Evolutionary conservation across 2,113 vertebrate genomes (phyloP).

Genomic region (Mobula hypostoma): DNA sequence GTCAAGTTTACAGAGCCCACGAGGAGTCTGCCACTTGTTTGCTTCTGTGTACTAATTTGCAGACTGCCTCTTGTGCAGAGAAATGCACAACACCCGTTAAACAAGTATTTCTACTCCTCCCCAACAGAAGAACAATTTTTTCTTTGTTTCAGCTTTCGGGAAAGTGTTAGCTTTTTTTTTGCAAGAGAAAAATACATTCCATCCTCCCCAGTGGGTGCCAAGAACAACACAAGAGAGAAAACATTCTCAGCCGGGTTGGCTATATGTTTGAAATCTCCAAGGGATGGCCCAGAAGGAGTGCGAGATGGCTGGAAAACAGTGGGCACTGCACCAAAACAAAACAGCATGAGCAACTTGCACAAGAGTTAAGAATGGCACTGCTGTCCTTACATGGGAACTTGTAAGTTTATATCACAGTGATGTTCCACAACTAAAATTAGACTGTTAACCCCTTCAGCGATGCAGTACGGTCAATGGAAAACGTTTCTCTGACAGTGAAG

Average conservation of each 20-base stretch:
- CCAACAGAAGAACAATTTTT: conserved; percentile 3
- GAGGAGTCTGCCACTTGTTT: background rate
- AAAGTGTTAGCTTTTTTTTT: conserved; percentile 45
- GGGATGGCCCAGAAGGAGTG: conserved; percentile 45
- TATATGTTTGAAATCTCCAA: conserved; percentile 55
- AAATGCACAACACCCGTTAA: background rate
- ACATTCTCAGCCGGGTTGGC: conserved; percentile 52
- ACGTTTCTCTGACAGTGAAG: background rate
- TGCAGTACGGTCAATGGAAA: background rate
- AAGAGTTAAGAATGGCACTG: background rate
- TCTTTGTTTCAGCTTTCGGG: conserved; percentile 18
- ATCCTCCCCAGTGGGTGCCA: conserved; percentile 49
- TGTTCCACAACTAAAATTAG: background rate
- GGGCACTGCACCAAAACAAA: conserved; percentile 52
- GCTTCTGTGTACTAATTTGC: too few species aligned
- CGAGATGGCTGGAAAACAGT: conserved; percentile 40
- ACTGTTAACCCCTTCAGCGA: background rate
- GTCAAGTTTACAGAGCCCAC: too few species aligned
- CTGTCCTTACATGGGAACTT: conserved; percentile 18
- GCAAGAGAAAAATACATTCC: conserved; percentile 55
- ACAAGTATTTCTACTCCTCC: background rate
- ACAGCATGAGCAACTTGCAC: conserved; percentile 44
- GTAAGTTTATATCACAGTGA: background rate
- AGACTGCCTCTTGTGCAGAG: background rate
- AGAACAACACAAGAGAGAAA: conserved; percentile 58